Evolutionary conservation across 2,888 invertebrate species (phyloP), one percentile per base, ranked within the genome.

Genomic region (Drosophila nr. fundita): DNA sequence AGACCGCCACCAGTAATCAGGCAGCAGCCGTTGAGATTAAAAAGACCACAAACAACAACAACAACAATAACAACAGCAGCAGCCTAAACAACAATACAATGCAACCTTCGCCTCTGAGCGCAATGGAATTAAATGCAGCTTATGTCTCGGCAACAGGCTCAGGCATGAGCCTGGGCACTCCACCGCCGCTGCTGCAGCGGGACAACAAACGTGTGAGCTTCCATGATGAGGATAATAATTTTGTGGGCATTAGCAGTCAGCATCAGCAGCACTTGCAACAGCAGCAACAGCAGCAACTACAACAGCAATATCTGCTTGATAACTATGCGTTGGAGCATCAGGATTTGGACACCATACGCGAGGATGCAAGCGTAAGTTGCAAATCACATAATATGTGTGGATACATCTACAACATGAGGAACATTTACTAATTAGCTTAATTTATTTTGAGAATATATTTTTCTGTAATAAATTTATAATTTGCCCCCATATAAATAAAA

Each of bases 311-410:
- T 49, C 58, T 85, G 58, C 58, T 80, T 42, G 91, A 91, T 2
- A 82, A 73, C 38, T 90, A 79, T 65, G 73, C 79, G 24, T 77
- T 83, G 58, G 87, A 87, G 42, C 74, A 86, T 40, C 73, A 83
- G 34, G 93, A 93, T 88, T 81, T 93, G 90, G 90, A 93, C 87
- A 83, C 95, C 83, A 95, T 95, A 67, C 93, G 96, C 85, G 97
- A 97, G 93, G 97, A 97, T 94, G 96, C 97, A 60, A 97, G 97
- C 92, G 97, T 97, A 94, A 95, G 96, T 95, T n/a, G 2, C 7
- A 50, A 36, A 11, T 13, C n/a, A 30, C 8, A 18, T 24, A 15
- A 2, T 42, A 21, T 42, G 11, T 13, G 6, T 40, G 13, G 18
- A 3, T 38, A 4, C 8, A 21, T 21, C 45, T 15, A 7, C 13